A percentile compares a stretch with the other conserved stretches of the same genome.
These are phyloP conservation scores for Coluber constrictor DNA, from an alignment of 2,797 vertebrate genomes.

Conservation along the genomic window DNA sequence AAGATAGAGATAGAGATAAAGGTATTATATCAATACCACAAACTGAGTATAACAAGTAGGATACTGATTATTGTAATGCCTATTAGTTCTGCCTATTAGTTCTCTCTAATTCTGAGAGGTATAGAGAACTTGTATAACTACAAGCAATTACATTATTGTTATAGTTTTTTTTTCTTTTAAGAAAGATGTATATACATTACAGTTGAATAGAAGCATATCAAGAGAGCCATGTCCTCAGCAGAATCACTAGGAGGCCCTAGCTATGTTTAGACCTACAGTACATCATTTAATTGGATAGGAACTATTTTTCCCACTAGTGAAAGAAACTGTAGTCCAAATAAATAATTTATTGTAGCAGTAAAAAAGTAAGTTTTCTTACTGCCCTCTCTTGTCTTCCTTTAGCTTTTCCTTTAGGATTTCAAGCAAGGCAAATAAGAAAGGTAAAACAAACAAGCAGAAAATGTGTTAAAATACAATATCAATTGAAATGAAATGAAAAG, in stretches of 20 bases:
- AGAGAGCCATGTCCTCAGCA: background rate
- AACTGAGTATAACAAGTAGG: conserved; percentile 22
- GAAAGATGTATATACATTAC: background rate
- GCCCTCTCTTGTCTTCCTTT: background rate
- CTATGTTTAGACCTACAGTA: background rate
- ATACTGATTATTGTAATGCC: conserved; percentile 33
- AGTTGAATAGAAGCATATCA: background rate
- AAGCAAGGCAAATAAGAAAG: background rate
- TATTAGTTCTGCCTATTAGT: background rate
- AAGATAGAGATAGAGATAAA: too few species aligned
- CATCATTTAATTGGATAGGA: background rate
- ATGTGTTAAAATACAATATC: background rate
- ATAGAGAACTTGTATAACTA: background rate
- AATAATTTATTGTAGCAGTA: background rate
- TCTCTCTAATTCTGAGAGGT: background rate
- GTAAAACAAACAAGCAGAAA: background rate
- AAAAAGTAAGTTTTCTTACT: background rate
- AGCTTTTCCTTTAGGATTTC: background rate
- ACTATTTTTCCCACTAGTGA: background rate
- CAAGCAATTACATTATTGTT: background rate
- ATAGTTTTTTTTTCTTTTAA: background rate
- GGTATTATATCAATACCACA: conserved; percentile 26
- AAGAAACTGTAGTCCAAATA: background rate
- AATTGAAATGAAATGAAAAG: background rate
- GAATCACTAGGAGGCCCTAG: background rate